phyloP scores from a whole-genome alignment of 2,888 invertebrate species.

The Acanthopleura granulata region DNA sequence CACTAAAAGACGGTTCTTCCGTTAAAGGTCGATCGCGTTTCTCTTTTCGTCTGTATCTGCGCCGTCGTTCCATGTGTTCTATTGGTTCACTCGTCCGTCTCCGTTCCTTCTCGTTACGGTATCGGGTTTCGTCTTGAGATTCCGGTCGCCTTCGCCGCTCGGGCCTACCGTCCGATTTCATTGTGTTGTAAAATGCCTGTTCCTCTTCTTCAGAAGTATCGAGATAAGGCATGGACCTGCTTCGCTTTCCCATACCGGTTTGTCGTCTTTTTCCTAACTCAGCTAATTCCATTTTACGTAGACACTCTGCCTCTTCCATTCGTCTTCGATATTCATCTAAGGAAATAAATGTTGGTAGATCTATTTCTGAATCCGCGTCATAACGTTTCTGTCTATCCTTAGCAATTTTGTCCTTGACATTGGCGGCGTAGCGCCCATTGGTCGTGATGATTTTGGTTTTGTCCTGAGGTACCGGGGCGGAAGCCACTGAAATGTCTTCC shows the following conservation, averaged over 20 bases:
- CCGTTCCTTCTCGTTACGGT: not conserved
- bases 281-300: not conserved
- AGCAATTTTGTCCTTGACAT: not conserved
- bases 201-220: constrained; percentile 14
- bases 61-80: not conserved
- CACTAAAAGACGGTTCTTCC: not conserved
- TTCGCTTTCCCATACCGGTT: not conserved
- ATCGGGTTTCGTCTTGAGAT: not conserved
- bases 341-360: constrained; percentile 9
- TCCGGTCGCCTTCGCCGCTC: not conserved
- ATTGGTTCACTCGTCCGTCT: not conserved
- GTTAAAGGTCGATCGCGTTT: not conserved
- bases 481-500: not conserved
- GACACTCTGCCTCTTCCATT: not conserved
- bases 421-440: not conserved
- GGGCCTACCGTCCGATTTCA: not conserved
- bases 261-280: not conserved
- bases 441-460: not conserved
- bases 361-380: not conserved
- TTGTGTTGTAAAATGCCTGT: not conserved
- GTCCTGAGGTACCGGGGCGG: not conserved
- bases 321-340: not conserved
- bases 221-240: not conserved
- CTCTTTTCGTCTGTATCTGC: not conserved
- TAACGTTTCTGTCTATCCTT: not conserved